Evolutionary conservation across 2,113 vertebrate genomes (phyloP).

Genomic region (Forbesichthys agassizii): DNA sequence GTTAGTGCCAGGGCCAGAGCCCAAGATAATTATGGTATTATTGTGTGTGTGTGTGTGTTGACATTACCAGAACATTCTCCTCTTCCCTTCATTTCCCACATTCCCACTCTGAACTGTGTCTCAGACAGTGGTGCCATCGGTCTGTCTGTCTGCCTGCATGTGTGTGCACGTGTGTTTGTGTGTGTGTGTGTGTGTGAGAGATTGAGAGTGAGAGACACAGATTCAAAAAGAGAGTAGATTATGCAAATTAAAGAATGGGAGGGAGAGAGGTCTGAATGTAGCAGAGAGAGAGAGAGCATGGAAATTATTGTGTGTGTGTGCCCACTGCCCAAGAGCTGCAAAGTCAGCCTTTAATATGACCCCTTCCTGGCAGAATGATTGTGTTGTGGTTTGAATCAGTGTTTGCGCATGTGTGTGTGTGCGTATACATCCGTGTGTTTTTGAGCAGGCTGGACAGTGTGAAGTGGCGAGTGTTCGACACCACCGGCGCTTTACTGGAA

Average conservation of each 20-base stretch:
- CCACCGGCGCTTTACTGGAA: slow-evolving; percentile 65
- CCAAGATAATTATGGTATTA: slow-evolving; percentile 69
- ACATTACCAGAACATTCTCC: slow-evolving; percentile 66
- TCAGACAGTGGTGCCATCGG: slow-evolving; percentile 75
- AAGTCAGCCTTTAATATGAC: slow-evolving; percentile 74
- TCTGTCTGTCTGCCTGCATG: slow-evolving; percentile 28
- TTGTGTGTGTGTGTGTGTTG: slow-evolving; percentile 58
- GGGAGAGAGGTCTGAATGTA: slow-evolving; percentile 31
- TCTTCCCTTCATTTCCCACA: slow-evolving; percentile 59
- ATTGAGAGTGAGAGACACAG: not conserved
- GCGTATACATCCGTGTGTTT: slow-evolving; percentile 20
- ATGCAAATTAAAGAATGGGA: slow-evolving; percentile 63
- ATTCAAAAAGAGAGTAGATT: slow-evolving; percentile 46
- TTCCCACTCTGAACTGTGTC: slow-evolving; percentile 55
- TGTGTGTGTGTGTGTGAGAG: slow-evolving; percentile 9
- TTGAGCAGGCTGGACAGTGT: not conserved
- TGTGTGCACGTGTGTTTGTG: slow-evolving; percentile 15
- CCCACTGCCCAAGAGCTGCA: slow-evolving; percentile 56
- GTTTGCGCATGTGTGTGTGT: not conserved
- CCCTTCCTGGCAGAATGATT: slow-evolving; percentile 67
- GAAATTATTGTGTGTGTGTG: slow-evolving; percentile 48
- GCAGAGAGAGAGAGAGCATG: slow-evolving; percentile 49
- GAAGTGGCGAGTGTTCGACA: slow-evolving; percentile 57
- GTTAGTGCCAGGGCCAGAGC: slow-evolving; percentile 67
- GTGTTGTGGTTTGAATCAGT: slow-evolving; percentile 62